These are phyloP conservation scores for Nomia melanderi DNA, from an alignment of 1,140 invertebrate genomes.

Conservation along the genomic window DNA sequence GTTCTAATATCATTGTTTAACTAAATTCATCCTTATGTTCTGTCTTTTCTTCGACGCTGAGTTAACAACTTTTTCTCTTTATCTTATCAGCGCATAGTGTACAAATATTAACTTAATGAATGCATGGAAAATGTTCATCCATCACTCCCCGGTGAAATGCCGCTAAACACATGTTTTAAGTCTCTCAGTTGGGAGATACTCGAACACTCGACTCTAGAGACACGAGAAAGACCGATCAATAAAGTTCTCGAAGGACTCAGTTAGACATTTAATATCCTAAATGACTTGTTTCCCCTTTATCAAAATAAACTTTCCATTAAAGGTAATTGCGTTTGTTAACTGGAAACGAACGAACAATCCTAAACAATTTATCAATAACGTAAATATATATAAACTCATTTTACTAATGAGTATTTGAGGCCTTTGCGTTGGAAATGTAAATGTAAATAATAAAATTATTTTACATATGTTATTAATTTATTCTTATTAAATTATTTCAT, in stretches of 20 bases:
- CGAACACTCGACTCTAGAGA: slow-evolving; percentile 9
- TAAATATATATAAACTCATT: too few relatives aligned
- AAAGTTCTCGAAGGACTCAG: slow-evolving; percentile 21
- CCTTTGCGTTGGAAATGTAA: too few relatives aligned
- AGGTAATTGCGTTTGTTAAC: background rate
- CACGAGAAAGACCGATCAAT: slow-evolving; percentile 33
- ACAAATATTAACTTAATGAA: slow-evolving; percentile 9
- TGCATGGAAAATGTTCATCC: background rate
- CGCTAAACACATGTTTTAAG: slow-evolving; percentile 5
- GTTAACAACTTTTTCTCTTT: background rate
- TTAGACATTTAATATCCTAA: slow-evolving; percentile 33
- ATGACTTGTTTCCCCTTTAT: slow-evolving; percentile 1
- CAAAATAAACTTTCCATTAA: background rate
- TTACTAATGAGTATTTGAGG: too few relatives aligned
- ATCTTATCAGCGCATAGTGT: background rate
- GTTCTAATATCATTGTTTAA: too few relatives aligned
- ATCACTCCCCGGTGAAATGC: slow-evolving; percentile 4
- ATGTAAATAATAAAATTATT: too few relatives aligned
- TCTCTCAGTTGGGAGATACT: slow-evolving; percentile 19
- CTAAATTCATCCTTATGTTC: too few relatives aligned
- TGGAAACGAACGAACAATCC: background rate
- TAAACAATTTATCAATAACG: too few relatives aligned
- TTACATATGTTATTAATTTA: too few relatives aligned
- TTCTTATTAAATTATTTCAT: too few relatives aligned
- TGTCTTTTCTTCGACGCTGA: too few relatives aligned